Conservation (phyloP, 1,140 invertebrate genomes). For the Antheraea pernyi region DNA sequence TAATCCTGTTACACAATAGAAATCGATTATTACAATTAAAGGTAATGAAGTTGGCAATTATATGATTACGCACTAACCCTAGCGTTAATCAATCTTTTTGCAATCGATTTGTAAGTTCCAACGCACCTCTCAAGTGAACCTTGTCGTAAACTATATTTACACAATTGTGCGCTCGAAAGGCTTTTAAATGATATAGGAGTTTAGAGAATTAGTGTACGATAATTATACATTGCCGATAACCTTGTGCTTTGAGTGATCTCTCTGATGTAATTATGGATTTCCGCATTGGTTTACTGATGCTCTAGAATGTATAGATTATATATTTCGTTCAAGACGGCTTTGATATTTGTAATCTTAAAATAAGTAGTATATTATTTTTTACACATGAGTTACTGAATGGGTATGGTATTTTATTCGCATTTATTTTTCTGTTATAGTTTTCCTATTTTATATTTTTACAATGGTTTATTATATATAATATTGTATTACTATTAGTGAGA, state of each 20-base stretch:
- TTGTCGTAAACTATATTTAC: conserved; percentile 9
- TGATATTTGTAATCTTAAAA: background rate
- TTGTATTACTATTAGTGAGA: too few species aligned
- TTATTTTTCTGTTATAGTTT: too few species aligned
- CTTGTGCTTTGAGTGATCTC: background rate
- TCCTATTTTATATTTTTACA: too few species aligned
- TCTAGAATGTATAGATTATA: background rate
- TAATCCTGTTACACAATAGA: conserved; percentile 8
- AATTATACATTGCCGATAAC: background rate
- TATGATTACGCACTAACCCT: conserved; percentile 10
- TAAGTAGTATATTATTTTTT: too few species aligned
- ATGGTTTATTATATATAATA: too few species aligned
- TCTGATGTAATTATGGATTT: background rate
- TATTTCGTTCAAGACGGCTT: background rate
- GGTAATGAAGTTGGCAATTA: conserved; percentile 11
- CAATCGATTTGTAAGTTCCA: conserved; percentile 13
- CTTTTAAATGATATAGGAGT: background rate
- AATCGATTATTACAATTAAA: background rate
- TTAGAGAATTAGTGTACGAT: background rate
- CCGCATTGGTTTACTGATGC: background rate
- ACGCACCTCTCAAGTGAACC: conserved; percentile 11
- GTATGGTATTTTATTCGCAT: too few species aligned
- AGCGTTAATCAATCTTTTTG: conserved; percentile 15
- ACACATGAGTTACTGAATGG: too few species aligned
- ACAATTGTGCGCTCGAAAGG: background rate